phyloP scores from a whole-genome alignment of 1,140 invertebrate species.

The Sycophaga agraensis region DNA sequence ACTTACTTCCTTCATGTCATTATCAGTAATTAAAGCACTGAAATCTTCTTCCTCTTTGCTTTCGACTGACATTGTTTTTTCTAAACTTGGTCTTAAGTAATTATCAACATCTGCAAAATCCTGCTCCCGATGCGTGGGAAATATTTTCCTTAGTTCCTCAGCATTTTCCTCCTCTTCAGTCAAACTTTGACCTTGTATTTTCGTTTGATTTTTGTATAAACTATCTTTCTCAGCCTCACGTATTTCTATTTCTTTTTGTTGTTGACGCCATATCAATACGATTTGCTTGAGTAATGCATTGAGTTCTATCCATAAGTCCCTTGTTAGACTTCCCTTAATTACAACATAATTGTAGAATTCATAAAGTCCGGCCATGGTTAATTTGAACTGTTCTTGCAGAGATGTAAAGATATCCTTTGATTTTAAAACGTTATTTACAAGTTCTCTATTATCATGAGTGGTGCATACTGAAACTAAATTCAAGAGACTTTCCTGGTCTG shows the following conservation, averaged over 20 bases:
- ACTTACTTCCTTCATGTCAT: slow-evolving; percentile 59
- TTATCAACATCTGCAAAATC: slow-evolving; percentile 67
- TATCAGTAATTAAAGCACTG: slow-evolving; percentile 54
- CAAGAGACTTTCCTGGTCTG: slow-evolving; percentile 47
- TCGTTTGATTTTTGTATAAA: slow-evolving; percentile 74
- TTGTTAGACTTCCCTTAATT: slow-evolving; percentile 54
- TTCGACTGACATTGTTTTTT: slow-evolving; percentile 35
- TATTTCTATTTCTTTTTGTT: slow-evolving; percentile 68
- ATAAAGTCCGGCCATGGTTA: slow-evolving; percentile 67
- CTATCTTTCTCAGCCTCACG: slow-evolving; percentile 75
- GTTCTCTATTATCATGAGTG: slow-evolving; percentile 33
- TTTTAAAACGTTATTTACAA: slow-evolving; percentile 35
- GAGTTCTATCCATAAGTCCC: slow-evolving; percentile 56
- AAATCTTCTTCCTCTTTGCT: slow-evolving; percentile 18
- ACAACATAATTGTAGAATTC: slow-evolving; percentile 65
- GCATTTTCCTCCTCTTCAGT: slow-evolving; percentile 76
- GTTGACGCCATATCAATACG: slow-evolving; percentile 73
- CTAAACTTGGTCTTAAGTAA: slow-evolving; percentile 37
- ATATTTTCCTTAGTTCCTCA: slow-evolving; percentile 71
- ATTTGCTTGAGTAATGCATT: slow-evolving; percentile 63
- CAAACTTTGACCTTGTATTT: slow-evolving; percentile 59
- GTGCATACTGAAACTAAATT: slow-evolving; percentile 54
- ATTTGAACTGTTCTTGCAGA: slow-evolving; percentile 51
- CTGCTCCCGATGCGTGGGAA: slow-evolving; percentile 73
- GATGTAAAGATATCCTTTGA: slow-evolving; percentile 25